phyloP scores from a whole-genome alignment of 1,140 invertebrate genomes.

The Solen grandis region DNA sequence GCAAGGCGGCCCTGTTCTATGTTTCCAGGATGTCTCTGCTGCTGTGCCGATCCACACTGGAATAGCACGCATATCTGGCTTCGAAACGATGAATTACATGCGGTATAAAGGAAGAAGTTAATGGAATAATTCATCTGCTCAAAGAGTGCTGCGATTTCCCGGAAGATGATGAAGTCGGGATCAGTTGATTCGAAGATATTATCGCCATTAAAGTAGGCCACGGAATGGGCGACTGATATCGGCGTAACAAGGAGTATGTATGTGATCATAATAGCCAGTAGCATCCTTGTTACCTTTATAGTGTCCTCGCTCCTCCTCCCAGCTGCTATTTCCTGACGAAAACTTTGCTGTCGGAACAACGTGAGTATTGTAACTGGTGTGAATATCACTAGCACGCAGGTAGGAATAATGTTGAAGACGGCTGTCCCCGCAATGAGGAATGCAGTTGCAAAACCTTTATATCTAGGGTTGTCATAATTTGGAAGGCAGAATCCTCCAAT shows the following conservation, averaged over 20 bases:
- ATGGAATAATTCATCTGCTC: conserved; percentile 64
- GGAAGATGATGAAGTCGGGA: conserved; percentile 45
- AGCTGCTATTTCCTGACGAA: neutral
- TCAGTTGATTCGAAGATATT: conserved; percentile 50
- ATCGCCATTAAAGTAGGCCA: conserved; percentile 42
- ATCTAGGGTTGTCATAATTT: neutral
- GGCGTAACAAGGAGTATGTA: conserved; percentile 59
- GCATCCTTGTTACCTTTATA: conserved; percentile 37
- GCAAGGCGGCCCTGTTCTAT: too few relatives aligned
- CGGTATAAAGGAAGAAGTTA: conserved; percentile 64
- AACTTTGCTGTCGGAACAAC: conserved; percentile 8
- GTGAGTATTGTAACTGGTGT: conserved; percentile 28
- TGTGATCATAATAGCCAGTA: conserved; percentile 47
- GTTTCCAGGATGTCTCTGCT: too few relatives aligned
- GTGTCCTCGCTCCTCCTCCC: neutral
- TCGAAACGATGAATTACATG: conserved; percentile 13
- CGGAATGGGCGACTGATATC: conserved; percentile 38
- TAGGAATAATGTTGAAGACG: conserved; percentile 25
- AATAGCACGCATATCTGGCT: neutral
- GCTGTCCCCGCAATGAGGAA: conserved; percentile 30
- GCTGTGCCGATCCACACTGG: neutral
- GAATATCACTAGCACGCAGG: conserved; percentile 7
- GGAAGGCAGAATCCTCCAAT: conserved; percentile 57
- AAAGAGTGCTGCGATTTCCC: conserved; percentile 47
- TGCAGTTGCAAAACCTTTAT: neutral